Evolutionary conservation across 2,888 invertebrate genomes (phyloP).

Genomic region (Leptothorax acervorum): DNA sequence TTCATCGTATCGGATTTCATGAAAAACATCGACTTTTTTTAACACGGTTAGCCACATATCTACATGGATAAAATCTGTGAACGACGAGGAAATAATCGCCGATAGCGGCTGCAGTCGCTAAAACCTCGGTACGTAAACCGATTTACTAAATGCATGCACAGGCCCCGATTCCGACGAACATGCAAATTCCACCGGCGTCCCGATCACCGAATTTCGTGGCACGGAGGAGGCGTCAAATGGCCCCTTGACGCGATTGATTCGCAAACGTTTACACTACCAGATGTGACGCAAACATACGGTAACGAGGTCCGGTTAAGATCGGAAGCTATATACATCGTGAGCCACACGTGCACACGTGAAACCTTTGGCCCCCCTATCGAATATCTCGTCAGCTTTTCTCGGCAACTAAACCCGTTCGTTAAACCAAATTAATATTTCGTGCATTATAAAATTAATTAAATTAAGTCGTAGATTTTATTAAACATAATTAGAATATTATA

Average conservation of each 20-base stretch:
- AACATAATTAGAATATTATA: neutral
- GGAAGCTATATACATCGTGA: neutral
- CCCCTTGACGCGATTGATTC: slow-evolving; percentile 47
- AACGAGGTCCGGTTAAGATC: slow-evolving; percentile 48
- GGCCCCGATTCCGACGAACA: slow-evolving; percentile 52
- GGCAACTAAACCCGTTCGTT: neutral
- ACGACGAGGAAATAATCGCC: slow-evolving; percentile 5
- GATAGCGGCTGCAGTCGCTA: neutral
- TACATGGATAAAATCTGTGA: neutral
- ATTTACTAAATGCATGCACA: slow-evolving; percentile 51
- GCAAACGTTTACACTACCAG: slow-evolving; percentile 62
- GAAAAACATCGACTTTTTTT: neutral
- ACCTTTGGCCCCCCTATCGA: neutral
- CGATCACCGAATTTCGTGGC: slow-evolving; percentile 61
- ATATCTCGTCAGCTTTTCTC: neutral
- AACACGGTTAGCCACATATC: neutral
- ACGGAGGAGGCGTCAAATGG: slow-evolving; percentile 29
- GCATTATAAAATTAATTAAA: neutral
- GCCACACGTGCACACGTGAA: neutral
- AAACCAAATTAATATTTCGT: neutral
- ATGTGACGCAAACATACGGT: slow-evolving; percentile 58
- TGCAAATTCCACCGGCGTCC: slow-evolving; percentile 63
- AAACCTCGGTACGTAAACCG: slow-evolving; percentile 56
- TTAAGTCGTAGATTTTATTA: neutral
- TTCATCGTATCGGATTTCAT: neutral